These are phyloP conservation scores for Synanceia verrucosa DNA, from an alignment of 2,797 vertebrate species.

Conservation along the genomic window DNA sequence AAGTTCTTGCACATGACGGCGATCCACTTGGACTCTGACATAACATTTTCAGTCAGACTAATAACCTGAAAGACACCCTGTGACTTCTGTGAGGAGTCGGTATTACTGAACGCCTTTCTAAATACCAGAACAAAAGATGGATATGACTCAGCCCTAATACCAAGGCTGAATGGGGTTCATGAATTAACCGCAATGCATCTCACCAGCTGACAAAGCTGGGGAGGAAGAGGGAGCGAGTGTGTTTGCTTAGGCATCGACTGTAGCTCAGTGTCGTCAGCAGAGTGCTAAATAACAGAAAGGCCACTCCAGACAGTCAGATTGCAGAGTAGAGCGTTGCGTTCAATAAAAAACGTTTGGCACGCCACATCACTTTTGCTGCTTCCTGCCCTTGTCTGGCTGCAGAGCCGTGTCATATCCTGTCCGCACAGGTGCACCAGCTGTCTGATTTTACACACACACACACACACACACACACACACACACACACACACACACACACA, in stretches of 20 bases:
- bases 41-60: slow-evolving; percentile 56
- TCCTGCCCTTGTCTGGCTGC: slow-evolving; percentile 72
- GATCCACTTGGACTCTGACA: slow-evolving; percentile 50
- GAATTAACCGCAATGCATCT: slow-evolving; percentile 67
- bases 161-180: slow-evolving; percentile 61
- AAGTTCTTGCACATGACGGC: slow-evolving; percentile 28
- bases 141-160: slow-evolving; percentile 65
- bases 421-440: slow-evolving; percentile 74
- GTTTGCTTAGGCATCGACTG: slow-evolving; percentile 40
- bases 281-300: slow-evolving; percentile 52
- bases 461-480: slow-evolving; percentile 30
- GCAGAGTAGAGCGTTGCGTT: slow-evolving; percentile 54
- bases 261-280: slow-evolving; percentile 42
- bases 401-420: slow-evolving; percentile 73
- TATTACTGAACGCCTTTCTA: slow-evolving; percentile 47
- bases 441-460: slow-evolving; percentile 56
- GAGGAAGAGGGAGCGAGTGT: neutral
- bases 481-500: slow-evolving; percentile 13
- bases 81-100: slow-evolving; percentile 41
- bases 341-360: slow-evolving; percentile 65
- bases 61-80: slow-evolving; percentile 38
- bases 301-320: slow-evolving; percentile 65
- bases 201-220: slow-evolving; percentile 52
- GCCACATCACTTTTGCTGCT: slow-evolving; percentile 63
- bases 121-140: slow-evolving; percentile 62